Evolutionary conservation across 2,888 invertebrate species (phyloP), one percentile per base, ranked within the genome.

Genomic region (Arctia plantaginis): DNA sequence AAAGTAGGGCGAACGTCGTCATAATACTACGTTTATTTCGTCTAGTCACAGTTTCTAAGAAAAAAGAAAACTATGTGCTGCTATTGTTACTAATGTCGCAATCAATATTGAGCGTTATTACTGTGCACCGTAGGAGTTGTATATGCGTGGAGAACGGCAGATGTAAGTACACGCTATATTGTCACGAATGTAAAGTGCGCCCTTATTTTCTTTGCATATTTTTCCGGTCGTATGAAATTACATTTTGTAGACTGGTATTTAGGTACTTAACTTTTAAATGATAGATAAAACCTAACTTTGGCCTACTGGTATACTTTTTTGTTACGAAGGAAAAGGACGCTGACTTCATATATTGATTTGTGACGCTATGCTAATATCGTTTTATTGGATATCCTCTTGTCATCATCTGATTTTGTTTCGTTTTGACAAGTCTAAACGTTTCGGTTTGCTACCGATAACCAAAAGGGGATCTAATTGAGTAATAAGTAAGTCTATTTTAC

Each of bases 181-280:
- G 91, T 92, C 94, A 94, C 94, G 94, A 93, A 91, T 79, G 85
- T 89, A 85, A 89, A 92, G 92, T 93, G 93, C 87, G 92, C 91
- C 90, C 92, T 90, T 92, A 93, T 93, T 94, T 92, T 89, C 82
- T 86, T 86, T 86, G 82, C 83, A 81, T 83, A 84, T 83, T 83
- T 77, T 23, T 33, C 7, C 41, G 18, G 30, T 30, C 79, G 76
- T 67, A 73, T 80, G 76, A 77, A 78, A 78, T 74, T 73, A 77
- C 67, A 65, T 35, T 67, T 71, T 66, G 51, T 66, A 23, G 66
- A 39, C 27, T 47, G 51, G 65, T 71, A 55, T 69, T 51, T 69
- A 35, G 51, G 55, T 55, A n/a, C n/a, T n/a, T n/a, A 70, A 62
- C 27, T 6, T 41, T 59, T 70, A 55, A 27, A 47, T 67, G 30